These are phyloP conservation scores for Aricia artaxerxes DNA, from an alignment of 2,888 invertebrate species.

Conservation along the genomic window DNA sequence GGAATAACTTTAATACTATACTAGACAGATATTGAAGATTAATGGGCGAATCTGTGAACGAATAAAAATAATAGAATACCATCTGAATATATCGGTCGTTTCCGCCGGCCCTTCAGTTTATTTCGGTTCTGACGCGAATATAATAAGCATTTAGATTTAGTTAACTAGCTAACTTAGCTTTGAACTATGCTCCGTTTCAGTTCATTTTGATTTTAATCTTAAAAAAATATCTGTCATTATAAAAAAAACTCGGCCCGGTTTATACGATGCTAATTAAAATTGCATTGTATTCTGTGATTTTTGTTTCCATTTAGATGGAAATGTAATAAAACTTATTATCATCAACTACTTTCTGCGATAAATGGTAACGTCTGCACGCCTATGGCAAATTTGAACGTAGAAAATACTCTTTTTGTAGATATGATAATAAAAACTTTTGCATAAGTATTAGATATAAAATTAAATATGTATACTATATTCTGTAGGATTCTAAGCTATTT, in stretches of 20 bases:
- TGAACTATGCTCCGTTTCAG: neutral
- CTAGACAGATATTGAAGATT: constrained; percentile 63
- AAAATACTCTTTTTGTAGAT: neutral
- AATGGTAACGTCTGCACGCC: neutral
- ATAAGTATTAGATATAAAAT: neutral
- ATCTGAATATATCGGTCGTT: constrained; percentile 77
- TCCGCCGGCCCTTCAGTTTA: constrained; percentile 77
- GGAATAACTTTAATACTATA: constrained; percentile 57
- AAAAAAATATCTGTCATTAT: no score
- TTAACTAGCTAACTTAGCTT: constrained; percentile 39
- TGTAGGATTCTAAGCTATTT: neutral
- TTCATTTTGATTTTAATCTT: neutral
- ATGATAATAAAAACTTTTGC: neutral
- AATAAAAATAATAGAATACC: constrained; percentile 81
- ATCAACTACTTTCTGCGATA: constrained; percentile 1
- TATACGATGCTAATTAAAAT: no score
- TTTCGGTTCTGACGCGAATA: constrained; percentile 77
- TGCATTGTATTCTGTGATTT: neutral
- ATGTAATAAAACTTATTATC: neutral
- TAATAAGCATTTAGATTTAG: constrained; percentile 69
- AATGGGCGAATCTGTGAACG: constrained; percentile 75
- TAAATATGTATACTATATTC: neutral
- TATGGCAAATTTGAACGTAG: neutral
- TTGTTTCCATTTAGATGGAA: neutral
- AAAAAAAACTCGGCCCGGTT: no score